Conservation (phyloP, 2,797 vertebrate species). For the Enteromius fasciolatus region DNA sequence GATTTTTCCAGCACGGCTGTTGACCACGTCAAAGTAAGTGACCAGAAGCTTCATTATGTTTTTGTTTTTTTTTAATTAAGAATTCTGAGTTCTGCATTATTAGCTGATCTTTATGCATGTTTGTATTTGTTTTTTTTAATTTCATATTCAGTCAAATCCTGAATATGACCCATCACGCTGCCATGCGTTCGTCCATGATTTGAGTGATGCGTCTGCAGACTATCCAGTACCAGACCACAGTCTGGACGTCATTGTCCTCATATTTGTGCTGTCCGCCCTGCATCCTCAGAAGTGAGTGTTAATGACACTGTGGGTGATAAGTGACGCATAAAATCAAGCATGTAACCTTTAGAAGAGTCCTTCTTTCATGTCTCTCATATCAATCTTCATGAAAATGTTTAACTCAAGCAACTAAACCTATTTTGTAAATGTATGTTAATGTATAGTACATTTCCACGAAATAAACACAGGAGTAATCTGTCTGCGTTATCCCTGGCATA, state of each 20-base stretch:
- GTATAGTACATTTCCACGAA: neutral
- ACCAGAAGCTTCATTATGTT: neutral
- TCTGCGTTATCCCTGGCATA: neutral
- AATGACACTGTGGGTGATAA: neutral
- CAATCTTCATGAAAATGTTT: too few relatives aligned
- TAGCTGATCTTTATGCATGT: neutral
- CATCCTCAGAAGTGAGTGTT: slow-evolving; percentile 89
- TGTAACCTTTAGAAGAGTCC: neutral
- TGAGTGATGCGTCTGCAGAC: slow-evolving; percentile 80
- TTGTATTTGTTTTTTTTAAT: slow-evolving; percentile 35
- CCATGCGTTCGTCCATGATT: slow-evolving; percentile 91
- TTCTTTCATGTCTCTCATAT: too few relatives aligned
- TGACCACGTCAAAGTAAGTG: slow-evolving; percentile 90
- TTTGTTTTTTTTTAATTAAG: neutral
- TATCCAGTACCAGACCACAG: slow-evolving; percentile 86
- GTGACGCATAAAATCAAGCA: neutral
- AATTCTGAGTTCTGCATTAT: neutral
- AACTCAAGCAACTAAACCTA: too few relatives aligned
- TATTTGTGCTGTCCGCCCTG: slow-evolving; percentile 95
- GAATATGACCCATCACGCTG: slow-evolving; percentile 89
- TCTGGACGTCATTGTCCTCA: slow-evolving; percentile 90
- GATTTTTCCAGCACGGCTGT: slow-evolving; percentile 93
- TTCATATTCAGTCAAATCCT: slow-evolving; percentile 78
- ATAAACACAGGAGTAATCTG: neutral
- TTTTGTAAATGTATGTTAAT: neutral